Percentiles rank a stretch among this genome's conserved stretches.
These are phyloP conservation scores for Columba livia DNA, from an alignment of 2,113 vertebrate species.

Conservation along the genomic window DNA sequence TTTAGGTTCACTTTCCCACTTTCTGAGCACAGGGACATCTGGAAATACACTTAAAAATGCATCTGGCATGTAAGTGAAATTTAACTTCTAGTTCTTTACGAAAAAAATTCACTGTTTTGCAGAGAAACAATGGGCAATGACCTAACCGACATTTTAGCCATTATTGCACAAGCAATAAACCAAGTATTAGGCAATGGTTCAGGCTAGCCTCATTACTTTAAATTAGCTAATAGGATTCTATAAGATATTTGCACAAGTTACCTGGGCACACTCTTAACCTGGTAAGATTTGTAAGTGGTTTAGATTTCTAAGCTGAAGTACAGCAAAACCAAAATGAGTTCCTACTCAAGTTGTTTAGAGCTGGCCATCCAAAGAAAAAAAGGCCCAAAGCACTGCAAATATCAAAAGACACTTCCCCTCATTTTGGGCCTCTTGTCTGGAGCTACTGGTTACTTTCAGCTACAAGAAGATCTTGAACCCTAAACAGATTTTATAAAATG, in stretches of 20 bases:
- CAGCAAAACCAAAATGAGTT: not conserved
- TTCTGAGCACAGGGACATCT: not conserved
- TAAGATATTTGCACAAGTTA: not conserved
- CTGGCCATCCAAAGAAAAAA: not conserved
- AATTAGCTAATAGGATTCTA: not conserved
- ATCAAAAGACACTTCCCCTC: not conserved
- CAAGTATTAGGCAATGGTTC: not conserved
- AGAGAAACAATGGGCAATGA: not conserved
- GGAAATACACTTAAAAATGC: not conserved
- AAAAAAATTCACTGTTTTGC: not conserved
- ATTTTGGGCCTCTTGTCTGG: not conserved
- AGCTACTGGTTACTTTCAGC: not conserved
- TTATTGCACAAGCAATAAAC: not conserved
- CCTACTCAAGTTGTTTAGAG: not conserved
- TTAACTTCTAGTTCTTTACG: not conserved
- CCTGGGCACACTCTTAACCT: not conserved
- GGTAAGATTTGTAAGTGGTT: not conserved
- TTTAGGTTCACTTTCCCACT: not conserved
- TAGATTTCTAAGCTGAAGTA: not conserved
- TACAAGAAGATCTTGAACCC: not conserved
- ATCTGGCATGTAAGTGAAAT: not conserved
- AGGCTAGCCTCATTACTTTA: not conserved
- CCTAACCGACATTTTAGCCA: not conserved
- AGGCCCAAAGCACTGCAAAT: not conserved
- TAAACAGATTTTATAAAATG: not conserved